phyloP scores from a whole-genome alignment of 2,888 invertebrate genomes.

The Dioctria rufipes region DNA sequence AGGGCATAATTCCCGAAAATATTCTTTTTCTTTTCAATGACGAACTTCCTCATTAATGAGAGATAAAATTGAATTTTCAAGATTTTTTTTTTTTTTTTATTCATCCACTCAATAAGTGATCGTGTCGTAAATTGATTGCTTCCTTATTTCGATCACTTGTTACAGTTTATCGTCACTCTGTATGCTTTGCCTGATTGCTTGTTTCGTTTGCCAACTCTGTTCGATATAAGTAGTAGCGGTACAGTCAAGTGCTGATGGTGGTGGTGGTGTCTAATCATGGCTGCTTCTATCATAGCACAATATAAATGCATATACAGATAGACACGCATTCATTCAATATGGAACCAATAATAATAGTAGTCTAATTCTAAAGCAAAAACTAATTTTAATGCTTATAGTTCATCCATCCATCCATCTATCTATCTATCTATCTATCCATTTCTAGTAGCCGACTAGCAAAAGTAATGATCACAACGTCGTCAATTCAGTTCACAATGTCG shows the following conservation, averaged over 20 bases:
- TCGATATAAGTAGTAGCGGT: not conserved
- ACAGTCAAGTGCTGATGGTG: too few relatives aligned
- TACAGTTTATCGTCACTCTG: constrained; percentile 16
- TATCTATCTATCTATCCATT: not conserved
- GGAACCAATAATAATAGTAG: not conserved
- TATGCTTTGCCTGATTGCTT: not conserved
- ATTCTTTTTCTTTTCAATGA: constrained; percentile 27
- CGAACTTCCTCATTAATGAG: constrained; percentile 44
- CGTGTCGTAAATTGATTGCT: constrained; percentile 60
- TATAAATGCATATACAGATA: not conserved
- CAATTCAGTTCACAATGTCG: not conserved
- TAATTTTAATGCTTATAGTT: not conserved
- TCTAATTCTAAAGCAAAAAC: constrained; percentile 40
- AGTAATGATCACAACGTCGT: constrained; percentile 3
- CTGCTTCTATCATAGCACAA: too few relatives aligned
- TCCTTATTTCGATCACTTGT: constrained; percentile 61
- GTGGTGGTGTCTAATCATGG: too few relatives aligned
- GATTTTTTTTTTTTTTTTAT: constrained; percentile 6
- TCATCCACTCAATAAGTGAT: constrained; percentile 47
- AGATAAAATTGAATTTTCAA: constrained; percentile 42
- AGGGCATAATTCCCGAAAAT: constrained; percentile 31
- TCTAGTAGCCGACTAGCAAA: not conserved
- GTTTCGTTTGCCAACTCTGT: constrained; percentile 23
- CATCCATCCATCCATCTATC: constrained; percentile 35
- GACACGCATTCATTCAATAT: constrained; percentile 32